Conservation (phyloP, 2,888 invertebrate species). For the Orchesella flavescens region DNA sequence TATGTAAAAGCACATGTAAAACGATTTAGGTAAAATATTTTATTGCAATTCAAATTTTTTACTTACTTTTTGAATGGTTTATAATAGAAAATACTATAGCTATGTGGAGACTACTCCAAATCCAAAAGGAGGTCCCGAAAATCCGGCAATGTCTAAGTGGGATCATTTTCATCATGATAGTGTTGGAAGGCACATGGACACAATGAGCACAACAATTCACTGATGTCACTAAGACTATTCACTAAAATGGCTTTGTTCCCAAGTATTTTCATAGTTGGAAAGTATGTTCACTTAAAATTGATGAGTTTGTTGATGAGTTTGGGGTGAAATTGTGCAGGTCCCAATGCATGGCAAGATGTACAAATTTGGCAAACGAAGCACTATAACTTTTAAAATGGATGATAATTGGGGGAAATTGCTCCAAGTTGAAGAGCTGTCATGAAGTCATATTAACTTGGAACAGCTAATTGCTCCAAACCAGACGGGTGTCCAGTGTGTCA, state of each 20-base stretch:
- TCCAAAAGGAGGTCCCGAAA: constrained; percentile 66
- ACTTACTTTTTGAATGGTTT: constrained; percentile 68
- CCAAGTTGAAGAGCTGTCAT: too few relatives aligned
- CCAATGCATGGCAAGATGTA: constrained; percentile 28
- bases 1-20: neutral
- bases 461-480: too few relatives aligned
- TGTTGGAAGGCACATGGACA: constrained; percentile 23
- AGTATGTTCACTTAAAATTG: constrained; percentile 30
- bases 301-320: neutral
- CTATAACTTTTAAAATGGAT: too few relatives aligned
- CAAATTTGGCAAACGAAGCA: too few relatives aligned
- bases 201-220: constrained; percentile 34
- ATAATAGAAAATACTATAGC: constrained; percentile 68
- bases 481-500: too few relatives aligned
- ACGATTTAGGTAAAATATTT: neutral
- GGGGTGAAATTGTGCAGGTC: constrained; percentile 14
- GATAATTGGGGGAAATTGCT: too few relatives aligned
- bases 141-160: constrained; percentile 62
- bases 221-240: constrained; percentile 20
- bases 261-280: constrained; percentile 29
- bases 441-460: too few relatives aligned
- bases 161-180: constrained; percentile 66
- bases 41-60: neutral
- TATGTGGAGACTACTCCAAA: constrained; percentile 67
- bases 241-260: neutral